Evolutionary conservation across 2,888 invertebrate species (phyloP), one percentile per base, ranked within the genome.

Genomic region (Liposcelis brunnea): DNA sequence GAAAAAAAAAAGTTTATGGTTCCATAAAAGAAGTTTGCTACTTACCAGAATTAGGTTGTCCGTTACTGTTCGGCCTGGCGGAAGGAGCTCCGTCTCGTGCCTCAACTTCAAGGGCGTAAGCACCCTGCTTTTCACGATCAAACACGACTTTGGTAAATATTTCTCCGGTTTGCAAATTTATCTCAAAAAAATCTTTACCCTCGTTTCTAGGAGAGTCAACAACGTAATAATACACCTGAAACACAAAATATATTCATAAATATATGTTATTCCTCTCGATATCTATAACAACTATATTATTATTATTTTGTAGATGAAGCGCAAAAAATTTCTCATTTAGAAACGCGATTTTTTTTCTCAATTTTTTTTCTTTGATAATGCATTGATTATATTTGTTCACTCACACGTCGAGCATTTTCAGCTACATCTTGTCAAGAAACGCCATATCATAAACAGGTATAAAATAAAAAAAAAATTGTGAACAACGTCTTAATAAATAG

Each of bases 31-130:
- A 26, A 26, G 11, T n/a, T 34, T 31, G 31, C 38, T 31, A 68
- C 75, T 66, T 61, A 91, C 94, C 94, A 74, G 91, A 90, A 73
- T 95, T 95, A 37, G 93, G 91, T 60, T 86, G 82, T 64, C 85
- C 84, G 61, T 85, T 83, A 60, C 86, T 85, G 63, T 93, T 91
- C 36, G 93, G 93, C 52, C 93, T 72, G 45, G 90, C 93, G 11
- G 95, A 95, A n/a, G 90, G 84, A 47, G 89, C 89, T 44, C 94
- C 93, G 61, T 98, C 98, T 48, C 91, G 72, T 0, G 95, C 97
- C 63, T 91, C 90, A 56, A 98, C 94, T 62, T 94, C 93, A 59
- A 98, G 68, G 32, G 95, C 95, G 68, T 95, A 97, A 48, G 94
- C 91, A 38, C 87, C 89, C 63, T 94, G 91, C 71, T 91, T 91